Evolutionary conservation across 2,888 invertebrate genomes (phyloP).

Genomic region (Cheilosia urbana): DNA sequence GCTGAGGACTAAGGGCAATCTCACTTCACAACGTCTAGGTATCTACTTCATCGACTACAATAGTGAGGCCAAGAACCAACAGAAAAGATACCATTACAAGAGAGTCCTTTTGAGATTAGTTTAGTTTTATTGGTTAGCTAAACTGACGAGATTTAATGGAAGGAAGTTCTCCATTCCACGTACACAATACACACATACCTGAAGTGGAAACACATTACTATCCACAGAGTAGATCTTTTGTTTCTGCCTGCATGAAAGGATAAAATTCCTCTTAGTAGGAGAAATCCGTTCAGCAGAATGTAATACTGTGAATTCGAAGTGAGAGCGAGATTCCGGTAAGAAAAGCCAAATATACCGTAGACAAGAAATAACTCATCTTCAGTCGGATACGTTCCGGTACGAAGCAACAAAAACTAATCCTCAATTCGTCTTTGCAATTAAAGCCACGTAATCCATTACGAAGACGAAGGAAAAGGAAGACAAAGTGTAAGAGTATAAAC

Average conservation of each 20-base stretch:
- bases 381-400: constrained; percentile 12
- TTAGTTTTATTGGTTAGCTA: constrained; percentile 64
- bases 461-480: not conserved
- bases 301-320: constrained; percentile 39
- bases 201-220: too few relatives aligned
- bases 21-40: constrained; percentile 25
- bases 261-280: constrained; percentile 1
- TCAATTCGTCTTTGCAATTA: constrained; percentile 70
- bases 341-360: constrained; percentile 5
- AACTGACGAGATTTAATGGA: constrained; percentile 56
- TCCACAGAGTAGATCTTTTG: constrained; percentile 15
- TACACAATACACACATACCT: not conserved
- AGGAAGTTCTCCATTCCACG: not conserved
- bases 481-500: constrained; percentile 9
- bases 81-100: constrained; percentile 27
- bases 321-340: constrained; percentile 27
- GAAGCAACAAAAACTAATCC: constrained; percentile 54
- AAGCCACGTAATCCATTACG: constrained; percentile 73
- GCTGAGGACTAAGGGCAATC: constrained; percentile 34
- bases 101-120: constrained; percentile 57
- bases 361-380: constrained; percentile 32
- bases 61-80: constrained; percentile 21
- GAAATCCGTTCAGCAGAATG: constrained; percentile 15
- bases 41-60: constrained; percentile 27
- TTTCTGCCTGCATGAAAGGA: constrained; percentile 25